Percentiles rank a stretch among this genome's conserved stretches.
Conservation (phyloP, 2,888 invertebrate species). For the Parnassius glacialis region DNA sequence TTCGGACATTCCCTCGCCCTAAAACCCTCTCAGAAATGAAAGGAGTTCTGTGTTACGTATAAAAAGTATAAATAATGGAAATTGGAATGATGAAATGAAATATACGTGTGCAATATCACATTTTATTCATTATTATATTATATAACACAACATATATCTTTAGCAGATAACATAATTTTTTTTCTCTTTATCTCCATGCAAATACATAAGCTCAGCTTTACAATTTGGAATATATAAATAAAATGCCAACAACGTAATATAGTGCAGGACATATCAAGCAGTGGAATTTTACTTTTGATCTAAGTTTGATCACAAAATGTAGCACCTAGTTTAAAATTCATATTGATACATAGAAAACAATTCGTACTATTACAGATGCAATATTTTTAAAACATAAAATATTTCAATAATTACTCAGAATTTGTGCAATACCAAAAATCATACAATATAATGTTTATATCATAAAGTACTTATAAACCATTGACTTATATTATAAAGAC, state of each 20-base stretch:
- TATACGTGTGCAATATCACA: slow-evolving; percentile 66
- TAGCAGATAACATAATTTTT: slow-evolving; percentile 64
- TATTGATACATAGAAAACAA: background rate
- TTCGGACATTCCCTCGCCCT: too few relatives aligned
- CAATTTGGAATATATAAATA: slow-evolving; percentile 70
- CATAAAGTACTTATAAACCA: too few relatives aligned
- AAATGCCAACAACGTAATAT: slow-evolving; percentile 69
- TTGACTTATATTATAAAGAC: too few relatives aligned
- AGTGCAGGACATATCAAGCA: slow-evolving; percentile 47
- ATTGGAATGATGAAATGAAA: slow-evolving; percentile 26
- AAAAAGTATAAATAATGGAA: background rate
- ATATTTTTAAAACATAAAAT: too few relatives aligned
- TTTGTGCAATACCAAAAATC: background rate
- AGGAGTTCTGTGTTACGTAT: too few relatives aligned
- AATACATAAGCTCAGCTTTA: slow-evolving; percentile 61
- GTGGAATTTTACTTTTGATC: slow-evolving; percentile 37
- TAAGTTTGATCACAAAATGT: slow-evolving; percentile 22
- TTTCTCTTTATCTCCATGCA: slow-evolving; percentile 51
- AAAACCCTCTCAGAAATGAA: too few relatives aligned
- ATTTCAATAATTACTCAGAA: too few relatives aligned
- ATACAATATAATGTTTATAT: background rate
- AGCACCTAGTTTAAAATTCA: slow-evolving; percentile 19
- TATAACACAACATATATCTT: slow-evolving; percentile 75
- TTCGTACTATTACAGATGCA: background rate
- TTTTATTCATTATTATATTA: slow-evolving; percentile 73